Base-by-base conservation (phyloP, 2,888 invertebrate species). In the Lymantria dispar region DNA sequence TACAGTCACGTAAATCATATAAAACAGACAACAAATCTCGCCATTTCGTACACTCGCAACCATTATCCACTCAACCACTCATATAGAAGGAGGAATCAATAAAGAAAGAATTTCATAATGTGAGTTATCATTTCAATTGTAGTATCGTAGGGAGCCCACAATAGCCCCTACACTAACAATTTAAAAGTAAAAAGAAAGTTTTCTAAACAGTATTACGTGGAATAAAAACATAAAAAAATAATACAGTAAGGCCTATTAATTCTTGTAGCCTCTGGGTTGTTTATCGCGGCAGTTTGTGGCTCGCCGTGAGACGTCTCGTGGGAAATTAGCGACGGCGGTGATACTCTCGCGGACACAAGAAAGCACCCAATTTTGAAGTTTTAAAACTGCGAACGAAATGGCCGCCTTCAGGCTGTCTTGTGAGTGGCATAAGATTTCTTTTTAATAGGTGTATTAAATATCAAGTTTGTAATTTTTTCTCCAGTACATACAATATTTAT, bases 281-380 rank as follows among this genome's bases (percentile, higher is more conserved):
- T 77, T 80, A 81, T 75, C 65, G 75, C 58, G 61, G 67, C 77
- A 73, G 75, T 76, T 78, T 70, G 77, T 71, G 78, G 75, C 54
- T 55, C 61, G 58, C 68, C 65, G 68, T 69, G 71, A 74, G 70
- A 61, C 58, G 75, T 64, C 82, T 78, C 82, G 48, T 54, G 82
- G 82, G 82, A 83, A 83, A 83, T 83, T 81, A 80, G 71, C 62
- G 66, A 62, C 68, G 74, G 68, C 66, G 68, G 52, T 58, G 67
- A 66, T 66, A 63, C 63, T 65, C 60, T 54, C 62, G 56, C 62
- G 62, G 64, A 74, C 68, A 54, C 56, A 51, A 62, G 70, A 71
- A 73, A 72, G 74, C 75, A 72, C 78, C 74, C 74, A 76, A 78
- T 80, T 82, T 77, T 76, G 74, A 78, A 80, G 74, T 70, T 80